Base-by-base conservation (phyloP, 2,888 invertebrate genomes). In the Agapostemon virescens region DNA sequence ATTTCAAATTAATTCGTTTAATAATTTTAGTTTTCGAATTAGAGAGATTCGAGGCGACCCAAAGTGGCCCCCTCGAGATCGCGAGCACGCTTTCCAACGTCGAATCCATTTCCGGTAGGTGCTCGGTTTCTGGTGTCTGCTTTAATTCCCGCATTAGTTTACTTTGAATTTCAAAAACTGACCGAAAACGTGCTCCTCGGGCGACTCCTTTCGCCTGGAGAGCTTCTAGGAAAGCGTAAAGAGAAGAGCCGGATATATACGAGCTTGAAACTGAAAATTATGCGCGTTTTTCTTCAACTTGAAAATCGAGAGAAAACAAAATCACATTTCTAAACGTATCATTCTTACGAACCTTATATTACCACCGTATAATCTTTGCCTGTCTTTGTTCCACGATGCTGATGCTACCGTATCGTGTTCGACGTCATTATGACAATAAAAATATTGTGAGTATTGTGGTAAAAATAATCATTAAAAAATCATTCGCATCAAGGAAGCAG, bases 161-260 rank as follows among this genome's bases (percentile, higher is more conserved):
- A 58, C 58, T 58, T 58, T 58, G 58, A 58, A 58, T 30, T 58
- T 30, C 58, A 30, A 58, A 58, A 58, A 58, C 20, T 30, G 7
- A 20, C 17, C 30, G 58, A 2, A 30, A 58, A 30, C 30, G 9
- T 20, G 58, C 17, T 58, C 58, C 17, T 30, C 17, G 3, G 6
- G 17, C 6, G 9, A 30, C 58, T 58, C 58, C 17, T 30, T 17
- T 30, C 20, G 30, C 30, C 30, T 9, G 17, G 17, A 30, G 30
- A 30, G 9, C 17, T 49, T 9, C 3, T 9, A n/a, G n/a, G 49
- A 2, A 49, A 49, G 49, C 49, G 3, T 2, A n/a, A 49, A 49
- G n/a, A n/a, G n/a, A n/a, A n/a, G n/a, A n/a, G n/a, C n/a, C n/a
- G n/a, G n/a, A n/a, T n/a, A n/a, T n/a, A n/a, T n/a, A n/a, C n/a